A percentile compares a stretch with the other conserved stretches of the same genome.
These are phyloP conservation scores for Axea sp. DNA, from an alignment of 2,888 invertebrate genomes.

Conservation along the genomic window DNA sequence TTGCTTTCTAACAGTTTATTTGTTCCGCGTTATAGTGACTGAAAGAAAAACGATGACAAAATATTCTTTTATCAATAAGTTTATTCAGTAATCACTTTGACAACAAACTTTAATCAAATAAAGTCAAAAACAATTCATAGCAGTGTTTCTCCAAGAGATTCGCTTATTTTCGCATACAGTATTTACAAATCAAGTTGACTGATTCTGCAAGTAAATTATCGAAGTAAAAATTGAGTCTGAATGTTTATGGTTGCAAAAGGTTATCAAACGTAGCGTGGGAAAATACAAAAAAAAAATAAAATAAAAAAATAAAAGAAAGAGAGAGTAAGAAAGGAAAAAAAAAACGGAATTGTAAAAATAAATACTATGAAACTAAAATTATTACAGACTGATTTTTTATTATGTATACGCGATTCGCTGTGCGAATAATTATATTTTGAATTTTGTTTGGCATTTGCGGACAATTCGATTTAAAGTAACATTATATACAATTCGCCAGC, in stretches of 20 bases:
- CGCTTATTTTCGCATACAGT: conserved; percentile 34
- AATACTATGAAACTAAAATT: conserved; percentile 76
- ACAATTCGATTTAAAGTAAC: conserved; percentile 70
- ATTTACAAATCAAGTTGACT: conserved; percentile 26
- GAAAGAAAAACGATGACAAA: conserved; percentile 45
- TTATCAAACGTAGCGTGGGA: no score
- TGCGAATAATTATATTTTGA: conserved; percentile 59
- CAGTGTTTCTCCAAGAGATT: background rate
- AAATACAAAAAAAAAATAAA: conserved; percentile 72
- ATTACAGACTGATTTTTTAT: conserved; percentile 69
- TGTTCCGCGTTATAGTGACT: conserved; percentile 25
- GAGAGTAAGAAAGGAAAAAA: no score
- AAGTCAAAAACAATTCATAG: conserved; percentile 39
- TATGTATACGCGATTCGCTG: conserved; percentile 60
- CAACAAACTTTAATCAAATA: conserved; percentile 46
- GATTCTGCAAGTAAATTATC: background rate
- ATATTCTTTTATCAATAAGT: conserved; percentile 50
- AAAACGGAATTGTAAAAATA: no score
- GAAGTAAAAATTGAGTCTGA: background rate
- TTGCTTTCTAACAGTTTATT: conserved; percentile 10
- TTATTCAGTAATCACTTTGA: conserved; percentile 53
- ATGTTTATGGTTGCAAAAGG: conserved; percentile 11
- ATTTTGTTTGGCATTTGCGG: conserved; percentile 71
- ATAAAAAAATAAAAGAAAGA: no score
- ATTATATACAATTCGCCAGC: conserved; percentile 74